Conservation (phyloP, 2,888 invertebrate species). For the Scelioninae gen. 1 region DNA sequence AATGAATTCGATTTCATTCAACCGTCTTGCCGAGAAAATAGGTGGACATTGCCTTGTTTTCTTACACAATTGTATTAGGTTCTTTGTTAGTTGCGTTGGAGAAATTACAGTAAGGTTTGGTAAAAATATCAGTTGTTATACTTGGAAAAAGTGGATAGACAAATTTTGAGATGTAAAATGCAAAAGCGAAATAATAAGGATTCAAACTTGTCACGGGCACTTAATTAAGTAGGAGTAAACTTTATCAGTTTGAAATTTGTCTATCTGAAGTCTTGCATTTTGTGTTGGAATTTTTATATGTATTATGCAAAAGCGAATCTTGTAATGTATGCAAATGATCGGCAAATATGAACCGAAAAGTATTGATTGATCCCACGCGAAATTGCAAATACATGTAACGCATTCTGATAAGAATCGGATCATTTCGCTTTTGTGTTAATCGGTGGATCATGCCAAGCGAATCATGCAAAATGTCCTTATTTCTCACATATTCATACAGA, state of each 20-base stretch:
- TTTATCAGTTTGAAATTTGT: background rate
- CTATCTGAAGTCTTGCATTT: too few relatives aligned
- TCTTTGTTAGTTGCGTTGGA: conserved; percentile 23
- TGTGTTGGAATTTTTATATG: too few relatives aligned
- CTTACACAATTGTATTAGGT: conserved; percentile 45
- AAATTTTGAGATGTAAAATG: background rate
- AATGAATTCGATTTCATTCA: conserved; percentile 21
- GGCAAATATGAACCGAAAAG: conserved; percentile 21
- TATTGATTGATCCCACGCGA: too few relatives aligned
- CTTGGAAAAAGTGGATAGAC: conserved; percentile 3
- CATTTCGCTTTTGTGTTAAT: conserved; percentile 16
- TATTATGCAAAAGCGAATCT: conserved; percentile 17
- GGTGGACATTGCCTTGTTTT: conserved; percentile 59
- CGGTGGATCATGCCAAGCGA: conserved; percentile 71
- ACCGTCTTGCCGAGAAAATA: conserved; percentile 52
- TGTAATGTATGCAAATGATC: conserved; percentile 17
- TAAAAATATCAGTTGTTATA: background rate
- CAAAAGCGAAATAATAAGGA: background rate
- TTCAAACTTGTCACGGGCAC: too few relatives aligned
- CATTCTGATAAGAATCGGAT: conserved; percentile 5
- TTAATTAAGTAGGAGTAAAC: too few relatives aligned
- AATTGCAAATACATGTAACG: background rate
- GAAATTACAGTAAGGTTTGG: conserved; percentile 12
- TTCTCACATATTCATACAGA: too few relatives aligned
- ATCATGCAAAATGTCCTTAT: conserved; percentile 73